Evolutionary conservation across 2,888 invertebrate species (phyloP).

Genomic region (Abrostola tripartita): DNA sequence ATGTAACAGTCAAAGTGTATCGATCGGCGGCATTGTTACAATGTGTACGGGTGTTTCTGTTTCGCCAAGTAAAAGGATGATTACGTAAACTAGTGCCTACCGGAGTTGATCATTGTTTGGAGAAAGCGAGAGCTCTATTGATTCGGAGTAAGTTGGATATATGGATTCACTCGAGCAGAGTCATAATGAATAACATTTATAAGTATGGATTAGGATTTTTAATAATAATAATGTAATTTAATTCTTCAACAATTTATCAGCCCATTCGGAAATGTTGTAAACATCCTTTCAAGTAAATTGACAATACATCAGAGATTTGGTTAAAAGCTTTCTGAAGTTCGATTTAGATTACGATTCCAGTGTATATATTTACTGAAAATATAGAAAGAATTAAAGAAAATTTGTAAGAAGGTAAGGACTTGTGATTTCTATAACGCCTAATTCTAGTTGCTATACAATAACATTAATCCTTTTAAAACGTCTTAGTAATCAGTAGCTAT

Average conservation of each 20-base stretch:
- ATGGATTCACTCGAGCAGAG: background rate
- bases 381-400: too few species aligned
- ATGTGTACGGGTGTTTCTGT: constrained; percentile 29
- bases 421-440: too few species aligned
- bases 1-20: constrained; percentile 43
- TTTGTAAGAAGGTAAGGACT: too few species aligned
- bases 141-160: background rate
- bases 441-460: background rate
- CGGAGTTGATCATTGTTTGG: constrained; percentile 6
- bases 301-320: too few species aligned
- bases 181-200: background rate
- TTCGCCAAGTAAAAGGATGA: constrained; percentile 33
- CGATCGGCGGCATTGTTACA: constrained; percentile 44
- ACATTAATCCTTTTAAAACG: background rate
- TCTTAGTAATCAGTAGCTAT: constrained; percentile 9
- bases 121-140: constrained; percentile 17
- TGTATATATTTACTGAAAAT: too few species aligned
- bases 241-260: too few species aligned
- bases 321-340: too few species aligned
- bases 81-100: constrained; percentile 20
- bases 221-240: too few species aligned
- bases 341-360: too few species aligned
- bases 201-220: too few species aligned
- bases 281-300: too few species aligned
- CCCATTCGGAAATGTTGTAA: too few species aligned